phyloP scores from a whole-genome alignment of 1,140 invertebrate genomes.

The Antheraea pernyi region DNA sequence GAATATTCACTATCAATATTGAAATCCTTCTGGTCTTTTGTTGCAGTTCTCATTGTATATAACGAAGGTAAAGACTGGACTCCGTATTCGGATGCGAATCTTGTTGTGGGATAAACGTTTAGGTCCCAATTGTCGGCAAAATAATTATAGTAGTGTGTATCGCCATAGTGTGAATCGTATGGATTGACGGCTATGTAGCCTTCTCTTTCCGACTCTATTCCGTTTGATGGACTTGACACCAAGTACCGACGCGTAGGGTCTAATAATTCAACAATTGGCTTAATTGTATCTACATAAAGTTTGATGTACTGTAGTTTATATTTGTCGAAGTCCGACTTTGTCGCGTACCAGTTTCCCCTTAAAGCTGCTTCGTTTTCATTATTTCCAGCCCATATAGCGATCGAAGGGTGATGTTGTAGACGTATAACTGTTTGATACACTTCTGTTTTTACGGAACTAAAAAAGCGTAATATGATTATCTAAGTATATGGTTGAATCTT shows the following conservation, averaged over 20 bases:
- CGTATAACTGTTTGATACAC: constrained; percentile 91
- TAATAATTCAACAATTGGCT: constrained; percentile 81
- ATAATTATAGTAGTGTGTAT: constrained; percentile 97
- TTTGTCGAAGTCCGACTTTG: constrained; percentile 75
- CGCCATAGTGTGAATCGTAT: constrained; percentile 90
- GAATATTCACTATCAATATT: constrained; percentile 77
- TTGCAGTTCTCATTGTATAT: constrained; percentile 80
- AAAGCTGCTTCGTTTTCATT: constrained; percentile 98
- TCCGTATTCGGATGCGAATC: constrained; percentile 98
- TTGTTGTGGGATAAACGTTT: constrained; percentile 86
- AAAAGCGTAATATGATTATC: too few species aligned
- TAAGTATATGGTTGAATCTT: too few species aligned
- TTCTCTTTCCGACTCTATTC: constrained; percentile 86
- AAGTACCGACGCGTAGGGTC: constrained; percentile 86
- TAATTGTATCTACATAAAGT: constrained; percentile 91
- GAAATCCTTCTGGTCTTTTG: constrained; percentile 81
- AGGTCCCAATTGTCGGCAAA: constrained; percentile 89
- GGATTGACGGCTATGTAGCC: constrained; percentile 90
- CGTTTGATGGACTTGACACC: constrained; percentile 96
- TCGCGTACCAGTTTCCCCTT: constrained; percentile 91
- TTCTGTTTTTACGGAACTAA: constrained; percentile 86
- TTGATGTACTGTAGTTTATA: constrained; percentile 92
- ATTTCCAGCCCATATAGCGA: constrained; percentile 96
- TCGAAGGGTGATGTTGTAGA: constrained; percentile 93
- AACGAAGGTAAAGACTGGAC: constrained; percentile 92